Evolutionary conservation across 2,888 invertebrate genomes (phyloP), one percentile per base, ranked within the genome.

Genomic region (Dolichomitus sp.): DNA sequence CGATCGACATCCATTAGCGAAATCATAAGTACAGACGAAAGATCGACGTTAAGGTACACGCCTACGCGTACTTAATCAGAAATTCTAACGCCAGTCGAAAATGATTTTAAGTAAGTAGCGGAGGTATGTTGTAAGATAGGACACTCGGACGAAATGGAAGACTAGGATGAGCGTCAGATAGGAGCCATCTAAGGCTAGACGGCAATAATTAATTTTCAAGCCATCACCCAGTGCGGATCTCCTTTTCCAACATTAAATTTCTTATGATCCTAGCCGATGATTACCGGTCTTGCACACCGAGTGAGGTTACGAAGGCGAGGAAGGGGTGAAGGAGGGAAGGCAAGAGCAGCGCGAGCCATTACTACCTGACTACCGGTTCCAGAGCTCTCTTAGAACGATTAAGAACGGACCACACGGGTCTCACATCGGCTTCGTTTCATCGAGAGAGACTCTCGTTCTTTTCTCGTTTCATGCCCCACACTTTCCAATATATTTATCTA

Each of bases 201-300:
- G 59, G 79, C 68, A 74, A 80, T 80, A 80, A 80, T 80, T 80
- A 80, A 80, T 74, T 74, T 80, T 52, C 73, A 69, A 80, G 59
- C 68, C 80, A 80, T 74, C 80, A 50, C 42, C 61, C 40, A 19
- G 61, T 61, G 61, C 74, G 74, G 80, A 80, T 74, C 80, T 80
- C 68, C 74, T 74, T 80, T 69, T 74, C 80, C 69, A 50, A 74
- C 74, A 52, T 80, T 63, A 74, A 74, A 74, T 80, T 80, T 80
- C 80, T 80, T 80, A 74, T 74, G 74, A 80, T 80, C 57, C 66
- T n/a, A 69, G 63, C 37, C 40, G 74, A 80, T 80, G 80, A 80
- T 80, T 80, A 69, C 80, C 74, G 80, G 80, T 74, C 74, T 74
- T 79, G 66, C 68, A 33, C 68, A 69, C 33, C 37, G n/a, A 42